A percentile compares a stretch with the other conserved stretches of the same genome.
phyloP scores from a whole-genome alignment of 2,888 invertebrate species.

The Leucania comma region DNA sequence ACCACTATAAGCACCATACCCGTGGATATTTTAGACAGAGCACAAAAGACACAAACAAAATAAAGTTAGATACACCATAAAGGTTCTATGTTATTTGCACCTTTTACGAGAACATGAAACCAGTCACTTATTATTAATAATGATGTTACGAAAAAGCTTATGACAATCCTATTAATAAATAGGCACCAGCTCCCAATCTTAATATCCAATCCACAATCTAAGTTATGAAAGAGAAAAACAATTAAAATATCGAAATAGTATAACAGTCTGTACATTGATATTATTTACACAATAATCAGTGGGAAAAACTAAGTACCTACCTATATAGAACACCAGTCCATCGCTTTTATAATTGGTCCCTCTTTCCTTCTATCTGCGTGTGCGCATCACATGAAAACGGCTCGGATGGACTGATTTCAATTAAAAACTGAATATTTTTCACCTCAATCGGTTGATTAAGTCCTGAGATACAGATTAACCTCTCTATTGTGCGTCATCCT shows the following conservation, averaged over 20 bases:
- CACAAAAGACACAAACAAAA: constrained; percentile 25
- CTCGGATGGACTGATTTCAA: neutral
- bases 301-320: neutral
- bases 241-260: neutral
- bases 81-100: neutral
- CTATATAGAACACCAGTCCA: neutral
- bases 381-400: neutral
- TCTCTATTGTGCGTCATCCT: neutral
- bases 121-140: constrained; percentile 20
- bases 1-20: constrained; percentile 4
- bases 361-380: neutral
- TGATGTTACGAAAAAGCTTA: constrained; percentile 33
- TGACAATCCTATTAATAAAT: constrained; percentile 16
- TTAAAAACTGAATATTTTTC: constrained; percentile 12
- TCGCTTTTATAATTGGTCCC: neutral
- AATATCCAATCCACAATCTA: constrained; percentile 42
- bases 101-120: constrained; percentile 10
- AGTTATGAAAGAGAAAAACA: neutral
- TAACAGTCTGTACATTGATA: constrained; percentile 6
- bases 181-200: constrained; percentile 34
- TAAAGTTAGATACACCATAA: neutral
- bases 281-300: constrained; percentile 15
- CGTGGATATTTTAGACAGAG: constrained; percentile 18
- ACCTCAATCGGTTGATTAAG: constrained; percentile 2
- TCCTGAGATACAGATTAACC: neutral